These are phyloP conservation scores for Drosophila ezoana DNA, from an alignment of 2,888 invertebrate species.

Conservation along the genomic window DNA sequence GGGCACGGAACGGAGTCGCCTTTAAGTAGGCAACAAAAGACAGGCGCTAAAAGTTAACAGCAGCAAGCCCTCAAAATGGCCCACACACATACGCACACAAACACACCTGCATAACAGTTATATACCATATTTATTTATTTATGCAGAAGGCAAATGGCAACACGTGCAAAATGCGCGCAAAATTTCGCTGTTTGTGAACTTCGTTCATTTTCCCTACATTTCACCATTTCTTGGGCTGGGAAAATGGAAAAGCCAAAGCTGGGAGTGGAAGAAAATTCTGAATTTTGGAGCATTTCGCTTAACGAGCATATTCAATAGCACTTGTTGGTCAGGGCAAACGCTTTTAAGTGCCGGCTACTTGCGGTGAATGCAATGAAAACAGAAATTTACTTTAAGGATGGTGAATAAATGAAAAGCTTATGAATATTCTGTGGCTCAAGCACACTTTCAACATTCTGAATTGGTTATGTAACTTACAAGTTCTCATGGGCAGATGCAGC, in stretches of 20 bases:
- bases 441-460: constrained; percentile 11
- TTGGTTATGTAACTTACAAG: constrained; percentile 9
- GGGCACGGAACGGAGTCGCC: constrained; percentile 30
- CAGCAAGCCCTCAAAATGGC: constrained; percentile 48
- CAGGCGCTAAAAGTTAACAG: constrained; percentile 64
- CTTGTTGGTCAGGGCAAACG: constrained; percentile 49
- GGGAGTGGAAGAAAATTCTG: not conserved
- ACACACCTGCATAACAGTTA: constrained; percentile 30
- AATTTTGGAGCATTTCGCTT: constrained; percentile 33
- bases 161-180: constrained; percentile 68
- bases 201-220: constrained; percentile 30
- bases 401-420: constrained; percentile 42
- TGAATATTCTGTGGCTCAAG: constrained; percentile 31
- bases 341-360: constrained; percentile 8
- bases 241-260: not conserved
- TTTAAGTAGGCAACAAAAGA: constrained; percentile 65
- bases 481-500: not conserved
- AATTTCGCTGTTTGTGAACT: constrained; percentile 42
- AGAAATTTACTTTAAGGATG: constrained; percentile 28
- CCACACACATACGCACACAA: constrained; percentile 24
- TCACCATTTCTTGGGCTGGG: constrained; percentile 2
- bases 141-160: constrained; percentile 61
- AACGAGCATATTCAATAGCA: constrained; percentile 56
- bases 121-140: constrained; percentile 68
- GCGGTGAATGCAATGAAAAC: constrained; percentile 21